Percentiles rank a stretch among this genome's conserved stretches.
These are phyloP conservation scores for Xiphorhynchus erythropygius DNA, from an alignment of 2,797 vertebrate species.

Conservation along the genomic window DNA sequence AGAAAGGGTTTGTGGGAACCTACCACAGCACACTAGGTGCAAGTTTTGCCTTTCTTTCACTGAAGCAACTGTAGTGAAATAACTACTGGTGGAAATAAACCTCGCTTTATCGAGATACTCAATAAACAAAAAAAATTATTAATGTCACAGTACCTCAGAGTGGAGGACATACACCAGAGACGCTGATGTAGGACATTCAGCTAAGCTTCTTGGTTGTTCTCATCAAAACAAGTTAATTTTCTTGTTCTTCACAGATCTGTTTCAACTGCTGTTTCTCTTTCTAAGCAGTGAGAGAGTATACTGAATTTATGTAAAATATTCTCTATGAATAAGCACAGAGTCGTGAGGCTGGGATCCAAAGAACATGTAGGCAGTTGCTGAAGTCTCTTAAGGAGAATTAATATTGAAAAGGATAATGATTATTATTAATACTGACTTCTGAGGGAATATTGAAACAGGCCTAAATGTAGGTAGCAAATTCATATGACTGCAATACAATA, in stretches of 20 bases:
- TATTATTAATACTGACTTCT: background rate
- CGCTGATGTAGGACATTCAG: background rate
- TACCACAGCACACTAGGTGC: background rate
- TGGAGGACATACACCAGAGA: background rate
- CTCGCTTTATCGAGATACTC: background rate
- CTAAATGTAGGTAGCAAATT: background rate
- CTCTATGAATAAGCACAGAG: slow-evolving; percentile 14
- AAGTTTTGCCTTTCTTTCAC: background rate
- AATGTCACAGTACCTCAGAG: background rate
- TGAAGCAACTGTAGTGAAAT: background rate
- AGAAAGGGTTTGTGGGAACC: background rate
- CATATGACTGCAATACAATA: slow-evolving; percentile 9
- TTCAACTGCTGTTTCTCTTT: background rate
- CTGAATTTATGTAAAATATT: slow-evolving; percentile 14
- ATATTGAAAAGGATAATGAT: background rate
- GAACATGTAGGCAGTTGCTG: background rate
- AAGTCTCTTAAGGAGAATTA: slow-evolving; percentile 1
- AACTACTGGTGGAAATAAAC: background rate
- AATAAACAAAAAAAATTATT: background rate
- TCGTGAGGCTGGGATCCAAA: slow-evolving; percentile 12
- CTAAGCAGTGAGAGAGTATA: background rate
- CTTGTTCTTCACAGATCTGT: background rate
- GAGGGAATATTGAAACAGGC: background rate
- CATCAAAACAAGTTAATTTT: slow-evolving; percentile 1
- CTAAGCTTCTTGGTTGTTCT: background rate